These are phyloP conservation scores for Cyprinodon tularosa DNA, from an alignment of 2,113 vertebrate genomes.

Conservation along the genomic window DNA sequence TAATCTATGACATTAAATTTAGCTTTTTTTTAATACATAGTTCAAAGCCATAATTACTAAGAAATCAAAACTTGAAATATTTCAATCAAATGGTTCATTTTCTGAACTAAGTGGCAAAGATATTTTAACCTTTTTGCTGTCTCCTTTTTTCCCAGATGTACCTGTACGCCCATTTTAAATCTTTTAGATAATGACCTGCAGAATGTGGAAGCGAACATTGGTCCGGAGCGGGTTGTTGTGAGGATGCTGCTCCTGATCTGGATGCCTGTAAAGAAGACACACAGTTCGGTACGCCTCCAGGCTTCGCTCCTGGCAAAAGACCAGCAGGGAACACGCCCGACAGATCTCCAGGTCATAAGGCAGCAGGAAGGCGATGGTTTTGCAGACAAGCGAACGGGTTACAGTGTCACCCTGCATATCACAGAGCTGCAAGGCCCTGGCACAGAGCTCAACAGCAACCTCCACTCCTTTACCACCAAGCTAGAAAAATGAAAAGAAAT, in stretches of 20 bases:
- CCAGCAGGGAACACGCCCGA: slow-evolving; percentile 90
- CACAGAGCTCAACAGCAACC: slow-evolving; percentile 94
- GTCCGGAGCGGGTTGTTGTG: slow-evolving; percentile 88
- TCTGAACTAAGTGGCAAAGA: too few species aligned
- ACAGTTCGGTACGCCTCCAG: slow-evolving; percentile 91
- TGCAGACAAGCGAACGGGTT: slow-evolving; percentile 93
- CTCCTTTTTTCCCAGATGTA: background rate
- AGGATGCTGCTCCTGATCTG: slow-evolving; percentile 92
- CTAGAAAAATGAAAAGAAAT: slow-evolving; percentile 49
- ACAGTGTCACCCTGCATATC: slow-evolving; percentile 87
- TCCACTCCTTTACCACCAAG: slow-evolving; percentile 89
- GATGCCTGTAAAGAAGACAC: slow-evolving; percentile 89
- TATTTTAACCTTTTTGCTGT: too few species aligned
- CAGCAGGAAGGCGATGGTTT: slow-evolving; percentile 93
- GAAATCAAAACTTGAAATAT: background rate
- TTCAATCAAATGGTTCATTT: background rate
- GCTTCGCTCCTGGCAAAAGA: slow-evolving; percentile 94
- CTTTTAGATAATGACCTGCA: slow-evolving; percentile 70
- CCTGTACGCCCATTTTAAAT: background rate
- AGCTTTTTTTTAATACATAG: background rate
- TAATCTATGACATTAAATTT: background rate
- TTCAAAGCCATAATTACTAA: background rate
- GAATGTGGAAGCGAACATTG: slow-evolving; percentile 91
- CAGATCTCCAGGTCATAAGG: slow-evolving; percentile 96
- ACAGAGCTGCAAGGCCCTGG: slow-evolving; percentile 89